Conservation (phyloP, 1,140 invertebrate genomes). For the Theocolax elegans region DNA sequence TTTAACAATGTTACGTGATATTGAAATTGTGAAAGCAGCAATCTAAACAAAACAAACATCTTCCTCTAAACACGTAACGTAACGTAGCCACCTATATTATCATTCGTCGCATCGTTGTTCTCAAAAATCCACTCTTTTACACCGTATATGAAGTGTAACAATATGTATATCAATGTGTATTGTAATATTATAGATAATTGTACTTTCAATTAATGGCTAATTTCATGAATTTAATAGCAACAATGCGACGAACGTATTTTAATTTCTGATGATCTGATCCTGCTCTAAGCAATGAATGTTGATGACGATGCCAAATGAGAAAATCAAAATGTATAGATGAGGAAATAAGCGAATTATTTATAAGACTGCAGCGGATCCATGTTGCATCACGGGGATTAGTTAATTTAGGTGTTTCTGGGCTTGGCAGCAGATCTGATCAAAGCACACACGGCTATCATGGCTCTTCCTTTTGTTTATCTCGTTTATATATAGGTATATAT, state of each 20-base stretch:
- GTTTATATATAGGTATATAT: not conserved
- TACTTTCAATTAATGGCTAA: no score
- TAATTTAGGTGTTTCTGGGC: slow-evolving; percentile 42
- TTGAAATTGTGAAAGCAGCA: no score
- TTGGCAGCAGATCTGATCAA: slow-evolving; percentile 57
- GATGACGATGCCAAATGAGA: not conserved
- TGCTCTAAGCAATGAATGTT: not conserved
- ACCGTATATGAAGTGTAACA: no score
- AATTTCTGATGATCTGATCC: not conserved
- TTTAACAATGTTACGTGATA: no score
- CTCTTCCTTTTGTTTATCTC: slow-evolving; percentile 8
- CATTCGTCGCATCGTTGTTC: slow-evolving; percentile 15
- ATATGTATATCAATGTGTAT: no score
- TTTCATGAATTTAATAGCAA: not conserved
- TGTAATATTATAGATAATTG: no score
- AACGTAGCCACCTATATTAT: no score
- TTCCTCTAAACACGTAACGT: no score
- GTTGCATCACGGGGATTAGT: slow-evolving; percentile 39
- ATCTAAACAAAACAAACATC: no score
- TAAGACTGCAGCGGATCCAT: slow-evolving; percentile 34
- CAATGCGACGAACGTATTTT: slow-evolving; percentile 26
- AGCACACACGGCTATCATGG: slow-evolving; percentile 42
- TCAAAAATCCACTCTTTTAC: no score
- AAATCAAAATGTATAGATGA: not conserved
- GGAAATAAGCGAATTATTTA: not conserved